Base-by-base conservation (phyloP, 2,888 invertebrate species). In the Zaprionus lineosus region DNA sequence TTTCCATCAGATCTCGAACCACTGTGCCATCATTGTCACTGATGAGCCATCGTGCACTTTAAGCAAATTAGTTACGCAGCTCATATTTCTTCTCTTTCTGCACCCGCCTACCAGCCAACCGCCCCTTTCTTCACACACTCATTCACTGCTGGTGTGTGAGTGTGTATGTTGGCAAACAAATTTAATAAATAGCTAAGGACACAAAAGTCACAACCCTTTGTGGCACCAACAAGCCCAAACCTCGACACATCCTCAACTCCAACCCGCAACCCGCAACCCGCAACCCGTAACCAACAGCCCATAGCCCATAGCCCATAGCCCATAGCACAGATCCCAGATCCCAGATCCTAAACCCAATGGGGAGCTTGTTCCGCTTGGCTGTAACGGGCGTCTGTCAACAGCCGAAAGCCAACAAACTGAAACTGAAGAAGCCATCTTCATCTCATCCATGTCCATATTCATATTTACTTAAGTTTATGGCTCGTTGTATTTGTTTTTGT, bases 1-100 rank as follows among this genome's bases (percentile, higher is more conserved):
- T 39, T 29, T 24, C 39, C 29, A 40, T 40, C 31, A 31, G 16
- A 16, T 29, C 31, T 12, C 39, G 11, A 2, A 19, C 56, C 65
- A 62, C 59, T 52, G 62, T 66, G 34, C 58, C 55, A 72, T 67
- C 61, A 62, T 59, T 59, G 65, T 60, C 70, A 56, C 57, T 76
- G 78, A 79, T 82, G 82, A 72, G 82, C 52, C 82, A 79, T 69
- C 75, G 66, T 77, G 75, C 79, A 79, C 77, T 81, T 79, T 81
- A 79, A 48, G 77, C 73, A 82, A 82, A 81, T 81, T 81, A 81
- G 81, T 82, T 82, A 81, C 81, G 81, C 81, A 79, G 82, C 79
- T 81, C 81, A 79, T 82, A 79, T 82, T 82, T 14, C 9, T 5
- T 6, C 3, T 1, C 11, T 12, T 19, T 1, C 4, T 43, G 16